phyloP scores from a whole-genome alignment of 2,888 invertebrate genomes.

The Neoascia interrupta region DNA sequence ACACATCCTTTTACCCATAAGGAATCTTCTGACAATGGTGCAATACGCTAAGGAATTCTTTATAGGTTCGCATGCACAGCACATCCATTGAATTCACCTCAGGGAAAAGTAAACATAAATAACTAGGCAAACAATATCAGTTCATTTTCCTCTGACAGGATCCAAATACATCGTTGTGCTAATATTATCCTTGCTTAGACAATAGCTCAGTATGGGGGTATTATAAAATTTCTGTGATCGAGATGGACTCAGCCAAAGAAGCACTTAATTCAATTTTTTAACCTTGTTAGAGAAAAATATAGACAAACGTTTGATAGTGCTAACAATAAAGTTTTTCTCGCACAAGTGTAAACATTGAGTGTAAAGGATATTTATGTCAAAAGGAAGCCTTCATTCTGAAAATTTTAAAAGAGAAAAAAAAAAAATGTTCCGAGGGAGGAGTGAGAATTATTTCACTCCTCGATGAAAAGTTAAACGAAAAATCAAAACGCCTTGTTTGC shows the following conservation, averaged over 20 bases:
- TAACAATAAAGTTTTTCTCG: constrained; percentile 41
- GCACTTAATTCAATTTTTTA: constrained; percentile 65
- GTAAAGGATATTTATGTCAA: constrained; percentile 44
- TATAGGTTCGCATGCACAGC: constrained; percentile 29
- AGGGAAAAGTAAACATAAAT: constrained; percentile 65
- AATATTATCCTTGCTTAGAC: constrained; percentile 61
- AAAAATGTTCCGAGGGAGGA: constrained; percentile 46
- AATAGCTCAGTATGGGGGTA: constrained; percentile 59
- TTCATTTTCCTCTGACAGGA: constrained; percentile 63
- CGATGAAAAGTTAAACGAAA: constrained; percentile 14
- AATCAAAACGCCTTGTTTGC: constrained; percentile 22
- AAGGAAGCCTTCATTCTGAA: constrained; percentile 10
- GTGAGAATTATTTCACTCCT: constrained; percentile 56
- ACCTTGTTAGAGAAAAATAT: constrained; percentile 58
- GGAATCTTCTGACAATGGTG: constrained; percentile 14
- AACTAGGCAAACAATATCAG: constrained; percentile 59
- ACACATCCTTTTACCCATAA: constrained; percentile 36
- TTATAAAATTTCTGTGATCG: constrained; percentile 22
- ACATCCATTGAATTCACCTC: constrained; percentile 35
- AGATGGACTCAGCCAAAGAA: constrained; percentile 21
- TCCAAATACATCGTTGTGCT: constrained; percentile 59
- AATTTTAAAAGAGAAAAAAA: constrained; percentile 3
- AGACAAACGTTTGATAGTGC: constrained; percentile 30
- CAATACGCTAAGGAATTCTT: constrained; percentile 29
- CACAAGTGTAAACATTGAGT: constrained; percentile 65